Evolutionary conservation across 2,113 vertebrate species (phyloP).

Genomic region (Carassius auratus): DNA sequence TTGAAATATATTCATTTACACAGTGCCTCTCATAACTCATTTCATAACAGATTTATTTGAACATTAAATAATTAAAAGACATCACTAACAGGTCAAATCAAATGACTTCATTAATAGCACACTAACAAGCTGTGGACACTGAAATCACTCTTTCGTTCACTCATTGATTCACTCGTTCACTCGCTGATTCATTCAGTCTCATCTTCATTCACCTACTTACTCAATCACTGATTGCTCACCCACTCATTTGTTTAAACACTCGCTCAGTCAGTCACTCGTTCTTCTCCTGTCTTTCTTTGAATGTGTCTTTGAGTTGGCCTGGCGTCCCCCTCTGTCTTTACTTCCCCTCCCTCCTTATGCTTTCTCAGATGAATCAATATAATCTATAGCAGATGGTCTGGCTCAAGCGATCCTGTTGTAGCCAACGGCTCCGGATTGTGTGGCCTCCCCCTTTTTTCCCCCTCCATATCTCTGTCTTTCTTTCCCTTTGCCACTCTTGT

Average conservation of each 20-base stretch:
- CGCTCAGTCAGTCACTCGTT: constrained; percentile 57
- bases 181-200: neutral
- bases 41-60: too few species aligned
- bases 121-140: too few species aligned
- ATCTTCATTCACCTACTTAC: neutral
- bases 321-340: constrained; percentile 19
- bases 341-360: constrained; percentile 29
- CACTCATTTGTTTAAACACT: constrained; percentile 54
- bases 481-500: neutral
- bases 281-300: neutral
- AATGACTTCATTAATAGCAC: too few species aligned
- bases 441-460: constrained; percentile 46
- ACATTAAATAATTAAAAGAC: too few species aligned
- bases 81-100: too few species aligned
- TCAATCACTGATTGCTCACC: neutral
- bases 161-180: neutral
- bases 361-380: constrained; percentile 45
- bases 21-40: too few species aligned
- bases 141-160: neutral
- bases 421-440: constrained; percentile 56
- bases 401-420: constrained; percentile 59
- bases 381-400: constrained; percentile 77
- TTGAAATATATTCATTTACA: too few species aligned
- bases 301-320: constrained; percentile 26
- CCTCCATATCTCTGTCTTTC: constrained; percentile 20